A percentile compares a stretch with the other conserved stretches of the same genome.
Conservation (phyloP, 2,888 invertebrate genomes). For the Dicroscelio sp. region DNA sequence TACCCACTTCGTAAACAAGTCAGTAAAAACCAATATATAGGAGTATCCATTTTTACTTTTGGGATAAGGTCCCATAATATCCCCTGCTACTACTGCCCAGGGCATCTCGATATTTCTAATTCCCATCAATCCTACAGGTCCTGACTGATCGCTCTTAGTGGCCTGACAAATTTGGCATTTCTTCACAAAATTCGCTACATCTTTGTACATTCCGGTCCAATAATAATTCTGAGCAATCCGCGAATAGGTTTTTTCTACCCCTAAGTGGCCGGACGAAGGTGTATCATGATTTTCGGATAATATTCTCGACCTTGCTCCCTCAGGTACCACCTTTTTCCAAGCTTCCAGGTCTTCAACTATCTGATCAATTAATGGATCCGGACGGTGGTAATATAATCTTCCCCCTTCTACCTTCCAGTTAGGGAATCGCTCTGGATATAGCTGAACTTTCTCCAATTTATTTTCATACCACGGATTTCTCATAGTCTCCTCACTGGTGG, state of each 20-base stretch:
- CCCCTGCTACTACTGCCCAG: constrained; percentile 8
- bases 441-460: background rate
- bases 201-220: constrained; percentile 1
- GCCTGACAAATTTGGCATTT: background rate
- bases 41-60: background rate
- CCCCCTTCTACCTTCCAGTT: constrained; percentile 9
- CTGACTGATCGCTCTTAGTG: background rate
- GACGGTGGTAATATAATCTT: background rate
- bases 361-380: background rate
- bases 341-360: background rate
- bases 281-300: constrained; percentile 10
- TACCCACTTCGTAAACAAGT: constrained; percentile 12
- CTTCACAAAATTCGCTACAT: background rate
- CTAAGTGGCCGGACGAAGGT: constrained; percentile 40
- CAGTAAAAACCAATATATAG: constrained; percentile 10
- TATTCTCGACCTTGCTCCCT: background rate
- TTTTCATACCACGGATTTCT: background rate
- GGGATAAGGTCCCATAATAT: constrained; percentile 42
- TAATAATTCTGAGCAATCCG: constrained; percentile 23
- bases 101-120: background rate
- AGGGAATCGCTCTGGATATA: background rate
- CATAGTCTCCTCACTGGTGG: background rate
- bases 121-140: background rate
- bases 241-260: constrained; percentile 36
- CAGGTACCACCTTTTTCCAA: background rate